Percentiles rank a stretch among this genome's conserved stretches.
Conservation (phyloP, 2,797 vertebrate species). For the Mormyrops boulengeri region DNA sequence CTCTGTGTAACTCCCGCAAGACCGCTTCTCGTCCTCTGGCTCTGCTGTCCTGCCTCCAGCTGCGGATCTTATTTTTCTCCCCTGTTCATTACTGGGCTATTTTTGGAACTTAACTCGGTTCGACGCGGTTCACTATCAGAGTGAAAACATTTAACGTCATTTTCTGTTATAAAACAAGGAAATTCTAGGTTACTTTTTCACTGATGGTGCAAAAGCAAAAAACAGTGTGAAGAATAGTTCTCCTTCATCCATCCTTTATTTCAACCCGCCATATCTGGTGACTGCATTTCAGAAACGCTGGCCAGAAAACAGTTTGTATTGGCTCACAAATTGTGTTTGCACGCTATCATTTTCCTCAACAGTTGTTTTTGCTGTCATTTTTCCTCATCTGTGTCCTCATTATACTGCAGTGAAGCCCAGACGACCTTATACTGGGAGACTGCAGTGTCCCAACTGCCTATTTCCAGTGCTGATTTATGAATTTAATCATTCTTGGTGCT, state of each 20-base stretch:
- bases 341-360: neutral
- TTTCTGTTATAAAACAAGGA: neutral
- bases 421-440: neutral
- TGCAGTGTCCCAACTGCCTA: neutral
- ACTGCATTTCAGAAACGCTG: neutral
- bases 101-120: neutral
- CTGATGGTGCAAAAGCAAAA: neutral
- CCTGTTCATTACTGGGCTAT: neutral
- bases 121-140: neutral
- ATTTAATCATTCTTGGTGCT: neutral
- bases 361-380: neutral
- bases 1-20: neutral
- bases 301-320: constrained; percentile 3
- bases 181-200: neutral
- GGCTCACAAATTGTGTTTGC: neutral
- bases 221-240: neutral
- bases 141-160: neutral
- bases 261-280: neutral
- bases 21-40: too few species aligned
- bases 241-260: neutral
- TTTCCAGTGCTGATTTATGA: neutral
- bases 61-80: neutral
- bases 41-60: neutral
- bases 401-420: neutral
- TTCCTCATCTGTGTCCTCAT: constrained; percentile 1